Percentiles rank a stretch among this genome's conserved stretches.
Evolutionary conservation across 2,797 vertebrate species (phyloP).

Genomic region (Anguilla anguilla): DNA sequence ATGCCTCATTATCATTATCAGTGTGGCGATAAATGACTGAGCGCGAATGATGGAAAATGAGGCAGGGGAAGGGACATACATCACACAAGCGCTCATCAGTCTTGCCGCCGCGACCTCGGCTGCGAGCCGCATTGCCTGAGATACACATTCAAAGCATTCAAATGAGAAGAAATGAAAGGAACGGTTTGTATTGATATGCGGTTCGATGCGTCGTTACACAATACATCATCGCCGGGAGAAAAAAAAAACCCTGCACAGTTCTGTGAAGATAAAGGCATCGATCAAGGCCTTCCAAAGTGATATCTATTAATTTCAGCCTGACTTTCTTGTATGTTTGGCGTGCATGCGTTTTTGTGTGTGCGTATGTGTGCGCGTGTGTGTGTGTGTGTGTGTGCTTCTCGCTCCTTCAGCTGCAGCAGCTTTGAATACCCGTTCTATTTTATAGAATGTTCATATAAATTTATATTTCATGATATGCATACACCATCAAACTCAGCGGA

Average conservation of each 20-base stretch:
- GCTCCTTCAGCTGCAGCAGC: not conserved
- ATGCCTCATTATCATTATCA: slow-evolving; percentile 69
- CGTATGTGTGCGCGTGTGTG: not conserved
- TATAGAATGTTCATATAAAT: not conserved
- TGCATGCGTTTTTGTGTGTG: not conserved
- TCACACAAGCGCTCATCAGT: slow-evolving; percentile 70
- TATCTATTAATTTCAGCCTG: slow-evolving; percentile 53
- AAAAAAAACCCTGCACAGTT: slow-evolving; percentile 47
- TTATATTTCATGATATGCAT: not conserved
- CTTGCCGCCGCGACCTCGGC: slow-evolving; percentile 59
- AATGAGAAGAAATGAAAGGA: slow-evolving; percentile 66
- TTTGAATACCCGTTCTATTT: not conserved
- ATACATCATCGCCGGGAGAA: slow-evolving; percentile 65
- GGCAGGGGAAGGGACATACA: slow-evolving; percentile 64
- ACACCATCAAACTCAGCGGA: not conserved
- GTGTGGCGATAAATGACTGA: slow-evolving; percentile 53
- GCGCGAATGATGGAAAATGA: slow-evolving; percentile 64
- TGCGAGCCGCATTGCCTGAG: slow-evolving; percentile 56
- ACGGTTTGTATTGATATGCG: slow-evolving; percentile 65
- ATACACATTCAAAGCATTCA: slow-evolving; percentile 47
- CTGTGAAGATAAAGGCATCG: slow-evolving; percentile 65
- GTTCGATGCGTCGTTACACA: slow-evolving; percentile 66
- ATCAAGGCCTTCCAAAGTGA: slow-evolving; percentile 63
- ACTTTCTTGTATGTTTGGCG: not conserved
- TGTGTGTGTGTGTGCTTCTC: not conserved